phyloP scores from a whole-genome alignment of 2,888 invertebrate species.

The Thecocarcelia acutangulata region DNA sequence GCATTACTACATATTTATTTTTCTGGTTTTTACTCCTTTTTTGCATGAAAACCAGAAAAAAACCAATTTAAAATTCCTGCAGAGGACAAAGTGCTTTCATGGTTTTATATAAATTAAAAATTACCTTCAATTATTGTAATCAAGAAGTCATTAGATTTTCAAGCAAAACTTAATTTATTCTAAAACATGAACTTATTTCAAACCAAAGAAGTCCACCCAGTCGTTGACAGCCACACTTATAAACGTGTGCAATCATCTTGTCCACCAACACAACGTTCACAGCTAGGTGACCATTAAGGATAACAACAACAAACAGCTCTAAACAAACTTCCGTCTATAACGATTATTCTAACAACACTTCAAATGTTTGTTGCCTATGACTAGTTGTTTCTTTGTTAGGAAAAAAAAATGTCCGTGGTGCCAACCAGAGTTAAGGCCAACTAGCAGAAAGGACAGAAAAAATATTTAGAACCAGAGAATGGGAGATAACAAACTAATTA shows the following conservation, averaged over 20 bases:
- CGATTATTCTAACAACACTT: constrained; percentile 54
- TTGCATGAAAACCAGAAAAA: no score
- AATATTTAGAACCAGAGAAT: constrained; percentile 29
- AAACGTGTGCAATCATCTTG: constrained; percentile 24
- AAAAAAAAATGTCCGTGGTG: constrained; percentile 27
- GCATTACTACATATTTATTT: no score
- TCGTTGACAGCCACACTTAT: constrained; percentile 8
- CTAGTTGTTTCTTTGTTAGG: constrained; percentile 19
- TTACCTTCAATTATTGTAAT: constrained; percentile 51
- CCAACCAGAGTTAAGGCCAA: constrained; percentile 3
- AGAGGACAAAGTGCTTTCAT: background rate
- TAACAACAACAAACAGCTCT: constrained; percentile 52
- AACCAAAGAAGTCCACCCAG: constrained; percentile 18
- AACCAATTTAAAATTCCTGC: no score
- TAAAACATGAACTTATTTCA: constrained; percentile 16
- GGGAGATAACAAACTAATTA: constrained; percentile 65
- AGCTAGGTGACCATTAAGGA: constrained; percentile 57
- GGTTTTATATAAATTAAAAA: constrained; percentile 38
- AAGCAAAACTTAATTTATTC: constrained; percentile 52
- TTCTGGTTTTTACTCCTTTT: no score
- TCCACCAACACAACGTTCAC: constrained; percentile 3
- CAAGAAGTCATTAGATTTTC: constrained; percentile 49
- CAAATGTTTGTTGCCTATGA: constrained; percentile 37
- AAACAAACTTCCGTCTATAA: constrained; percentile 67
- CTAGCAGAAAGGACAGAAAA: constrained; percentile 35